These are phyloP conservation scores for Chrysemys picta DNA, from an alignment of 2,113 vertebrate genomes.

Conservation along the genomic window DNA sequence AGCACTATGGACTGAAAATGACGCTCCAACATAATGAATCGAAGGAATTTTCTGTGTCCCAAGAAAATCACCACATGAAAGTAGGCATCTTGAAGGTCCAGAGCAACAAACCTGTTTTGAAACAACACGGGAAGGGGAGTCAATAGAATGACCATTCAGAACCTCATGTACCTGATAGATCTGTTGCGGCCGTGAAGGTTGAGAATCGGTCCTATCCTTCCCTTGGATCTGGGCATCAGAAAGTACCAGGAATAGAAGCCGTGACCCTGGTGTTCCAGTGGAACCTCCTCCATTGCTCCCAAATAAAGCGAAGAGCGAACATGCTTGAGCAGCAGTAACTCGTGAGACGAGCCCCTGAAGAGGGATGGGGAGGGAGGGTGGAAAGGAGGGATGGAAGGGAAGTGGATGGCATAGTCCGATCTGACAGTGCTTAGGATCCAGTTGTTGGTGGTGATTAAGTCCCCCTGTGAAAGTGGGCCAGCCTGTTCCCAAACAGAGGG, in stretches of 20 bases:
- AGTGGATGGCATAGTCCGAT: not conserved
- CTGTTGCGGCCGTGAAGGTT: not conserved
- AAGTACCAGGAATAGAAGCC: not conserved
- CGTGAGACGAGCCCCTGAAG: not conserved
- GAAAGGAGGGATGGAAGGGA: not conserved
- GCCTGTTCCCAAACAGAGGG: not conserved
- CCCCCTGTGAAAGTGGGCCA: not conserved
- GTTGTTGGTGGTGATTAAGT: not conserved
- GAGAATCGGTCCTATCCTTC: not conserved
- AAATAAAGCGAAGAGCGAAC: not conserved
- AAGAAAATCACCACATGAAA: not conserved
- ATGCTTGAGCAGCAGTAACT: not conserved
- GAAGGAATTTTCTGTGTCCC: not conserved
- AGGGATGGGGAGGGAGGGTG: not conserved
- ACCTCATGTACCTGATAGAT: not conserved
- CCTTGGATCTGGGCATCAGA: not conserved
- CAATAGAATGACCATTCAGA: not conserved
- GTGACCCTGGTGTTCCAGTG: not conserved
- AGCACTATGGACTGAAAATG: not conserved
- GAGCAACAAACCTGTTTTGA: not conserved
- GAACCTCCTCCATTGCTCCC: not conserved
- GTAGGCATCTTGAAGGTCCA: not conserved
- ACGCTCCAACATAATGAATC: not conserved
- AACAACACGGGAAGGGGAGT: not conserved
- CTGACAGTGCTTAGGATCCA: not conserved